Evolutionary conservation across 1,140 invertebrate genomes (phyloP).

Genomic region (Leptopilina clavipes): DNA sequence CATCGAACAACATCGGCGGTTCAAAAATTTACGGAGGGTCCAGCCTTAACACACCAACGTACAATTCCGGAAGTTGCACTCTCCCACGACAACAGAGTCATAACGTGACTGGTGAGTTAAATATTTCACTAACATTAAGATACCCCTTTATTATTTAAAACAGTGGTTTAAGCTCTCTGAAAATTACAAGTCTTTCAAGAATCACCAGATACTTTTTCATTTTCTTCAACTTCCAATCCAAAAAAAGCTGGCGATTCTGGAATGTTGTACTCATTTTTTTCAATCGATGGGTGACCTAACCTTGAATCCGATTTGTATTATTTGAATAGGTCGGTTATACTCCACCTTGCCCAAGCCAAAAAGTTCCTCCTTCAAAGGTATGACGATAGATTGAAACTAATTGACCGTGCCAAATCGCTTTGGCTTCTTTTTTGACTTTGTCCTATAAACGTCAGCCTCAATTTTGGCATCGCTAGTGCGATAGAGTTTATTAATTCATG

Average conservation of each 20-base stretch:
- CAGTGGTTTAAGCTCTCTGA: neutral
- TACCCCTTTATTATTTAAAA: neutral
- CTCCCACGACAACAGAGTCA: conserved; percentile 71
- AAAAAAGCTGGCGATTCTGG: neutral
- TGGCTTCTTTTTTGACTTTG: conserved; percentile 55
- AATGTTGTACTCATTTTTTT: neutral
- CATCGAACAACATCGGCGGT: conserved; percentile 69
- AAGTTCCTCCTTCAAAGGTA: conserved; percentile 70
- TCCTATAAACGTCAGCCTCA: conserved; percentile 53
- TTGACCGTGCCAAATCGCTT: conserved; percentile 54
- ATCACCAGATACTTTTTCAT: neutral
- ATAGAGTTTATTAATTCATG: conserved; percentile 40
- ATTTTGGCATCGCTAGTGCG: conserved; percentile 49
- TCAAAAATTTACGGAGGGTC: conserved; percentile 79
- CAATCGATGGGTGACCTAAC: conserved; percentile 51
- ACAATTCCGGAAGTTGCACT: conserved; percentile 71
- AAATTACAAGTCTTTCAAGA: neutral
- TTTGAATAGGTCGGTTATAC: conserved; percentile 70
- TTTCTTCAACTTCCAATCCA: too few relatives aligned
- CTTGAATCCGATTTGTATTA: conserved; percentile 62
- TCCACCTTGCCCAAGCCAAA: conserved; percentile 70
- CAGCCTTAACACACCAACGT: conserved; percentile 65
- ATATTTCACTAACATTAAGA: neutral
- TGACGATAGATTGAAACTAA: conserved; percentile 56
- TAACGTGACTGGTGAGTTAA: conserved; percentile 70